A percentile compares a stretch with the other conserved stretches of the same genome.
Conservation (phyloP, 2,888 invertebrate genomes). For the Calameuta pallipes region DNA sequence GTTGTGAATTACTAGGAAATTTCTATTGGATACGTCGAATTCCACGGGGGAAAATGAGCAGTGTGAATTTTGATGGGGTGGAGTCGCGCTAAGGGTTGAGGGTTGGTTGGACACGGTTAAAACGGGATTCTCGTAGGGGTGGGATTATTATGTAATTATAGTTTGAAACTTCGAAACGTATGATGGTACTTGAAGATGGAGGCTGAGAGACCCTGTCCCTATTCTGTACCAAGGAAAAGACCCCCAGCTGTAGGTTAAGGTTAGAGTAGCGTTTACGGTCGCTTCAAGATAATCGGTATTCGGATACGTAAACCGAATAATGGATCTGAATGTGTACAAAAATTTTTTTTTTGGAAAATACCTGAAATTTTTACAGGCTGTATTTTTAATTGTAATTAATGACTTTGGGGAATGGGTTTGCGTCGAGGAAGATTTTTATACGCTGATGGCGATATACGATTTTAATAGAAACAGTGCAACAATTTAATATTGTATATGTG, state of each 20-base stretch:
- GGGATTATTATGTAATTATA: too few species aligned
- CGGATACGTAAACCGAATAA: conserved; percentile 24
- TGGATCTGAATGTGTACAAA: conserved; percentile 20
- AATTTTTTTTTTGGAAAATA: not conserved
- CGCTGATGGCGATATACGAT: not conserved
- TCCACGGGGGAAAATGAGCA: too few species aligned
- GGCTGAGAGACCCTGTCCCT: conserved; percentile 11
- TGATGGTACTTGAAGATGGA: too few species aligned
- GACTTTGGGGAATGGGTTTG: too few species aligned
- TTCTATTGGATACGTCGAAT: not conserved
- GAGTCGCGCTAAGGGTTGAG: too few species aligned
- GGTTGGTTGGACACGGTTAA: too few species aligned
- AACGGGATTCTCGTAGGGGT: too few species aligned
- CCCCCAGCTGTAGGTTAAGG: conserved; percentile 12
- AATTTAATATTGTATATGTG: not conserved
- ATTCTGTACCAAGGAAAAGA: conserved; percentile 19
- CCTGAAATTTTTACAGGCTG: not conserved
- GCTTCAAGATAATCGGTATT: conserved; percentile 27
- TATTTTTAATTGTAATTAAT: too few species aligned
- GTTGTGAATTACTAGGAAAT: not conserved
- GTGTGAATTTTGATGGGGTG: too few species aligned
- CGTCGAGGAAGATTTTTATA: too few species aligned
- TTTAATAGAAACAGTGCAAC: not conserved
- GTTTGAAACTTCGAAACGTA: too few species aligned
- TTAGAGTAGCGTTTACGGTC: conserved; percentile 25